Percentiles rank a stretch among this genome's conserved stretches.
Evolutionary conservation across 2,888 invertebrate genomes (phyloP).

Genomic region (Tetramorium bicarinatum): DNA sequence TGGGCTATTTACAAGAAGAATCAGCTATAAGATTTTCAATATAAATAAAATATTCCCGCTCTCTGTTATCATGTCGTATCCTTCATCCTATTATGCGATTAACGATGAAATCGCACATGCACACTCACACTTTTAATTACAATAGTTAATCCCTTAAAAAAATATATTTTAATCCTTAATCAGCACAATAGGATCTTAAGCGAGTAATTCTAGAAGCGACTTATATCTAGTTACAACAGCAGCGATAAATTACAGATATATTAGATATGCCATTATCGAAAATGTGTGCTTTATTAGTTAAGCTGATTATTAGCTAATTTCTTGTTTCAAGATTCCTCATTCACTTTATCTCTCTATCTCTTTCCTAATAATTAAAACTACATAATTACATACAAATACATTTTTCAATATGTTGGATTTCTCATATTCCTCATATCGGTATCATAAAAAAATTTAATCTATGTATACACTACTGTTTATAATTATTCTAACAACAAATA

Average conservation of each 20-base stretch:
- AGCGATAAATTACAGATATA: not conserved
- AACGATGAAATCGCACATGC: conserved; percentile 6
- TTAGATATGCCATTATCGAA: not conserved
- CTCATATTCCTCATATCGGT: not conserved
- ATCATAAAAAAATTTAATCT: conserved; percentile 15
- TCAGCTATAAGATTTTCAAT: conserved; percentile 61
- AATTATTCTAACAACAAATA: too few relatives aligned
- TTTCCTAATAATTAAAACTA: conserved; percentile 2
- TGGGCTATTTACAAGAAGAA: conserved; percentile 53
- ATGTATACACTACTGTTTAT: not conserved
- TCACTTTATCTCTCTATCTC: not conserved
- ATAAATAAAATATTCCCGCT: conserved; percentile 42
- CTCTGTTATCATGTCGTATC: not conserved
- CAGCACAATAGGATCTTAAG: conserved; percentile 30
- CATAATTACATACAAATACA: not conserved
- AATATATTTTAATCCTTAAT: conserved; percentile 42
- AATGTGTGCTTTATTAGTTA: conserved; percentile 5
- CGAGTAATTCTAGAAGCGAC: not conserved
- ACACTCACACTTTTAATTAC: conserved; percentile 32
- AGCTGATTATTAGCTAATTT: not conserved
- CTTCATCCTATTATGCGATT: conserved; percentile 5
- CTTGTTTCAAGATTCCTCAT: not conserved
- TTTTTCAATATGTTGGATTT: not conserved
- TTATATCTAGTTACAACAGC: conserved; percentile 8
- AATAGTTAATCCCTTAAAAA: conserved; percentile 27